Conservation (phyloP, 2,888 invertebrate species). For the Anoncus sp. region DNA sequence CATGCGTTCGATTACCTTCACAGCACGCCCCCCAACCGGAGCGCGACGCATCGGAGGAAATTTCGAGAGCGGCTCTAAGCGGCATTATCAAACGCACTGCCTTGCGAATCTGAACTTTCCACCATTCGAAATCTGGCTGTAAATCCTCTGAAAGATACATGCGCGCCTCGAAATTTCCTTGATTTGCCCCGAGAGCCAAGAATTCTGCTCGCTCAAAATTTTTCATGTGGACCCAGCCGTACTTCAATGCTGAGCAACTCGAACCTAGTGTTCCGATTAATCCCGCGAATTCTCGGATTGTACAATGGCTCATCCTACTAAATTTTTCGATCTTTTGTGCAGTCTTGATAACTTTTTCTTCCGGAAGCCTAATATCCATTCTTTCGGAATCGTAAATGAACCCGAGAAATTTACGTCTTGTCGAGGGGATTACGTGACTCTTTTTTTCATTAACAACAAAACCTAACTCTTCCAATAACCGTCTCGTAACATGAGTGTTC, state of each 20-base stretch:
- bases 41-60: constrained; percentile 48
- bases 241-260: constrained; percentile 47
- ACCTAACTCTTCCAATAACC: constrained; percentile 35
- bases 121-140: constrained; percentile 23
- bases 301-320: constrained; percentile 23
- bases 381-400: constrained; percentile 40
- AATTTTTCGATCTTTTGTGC: constrained; percentile 22
- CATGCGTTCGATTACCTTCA: constrained; percentile 28
- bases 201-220: constrained; percentile 41
- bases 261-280: constrained; percentile 46
- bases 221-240: constrained; percentile 50
- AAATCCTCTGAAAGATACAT: constrained; percentile 41
- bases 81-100: constrained; percentile 36
- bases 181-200: constrained; percentile 32
- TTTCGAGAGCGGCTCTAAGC: constrained; percentile 33
- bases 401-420: constrained; percentile 32
- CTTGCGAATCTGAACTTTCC: constrained; percentile 3
- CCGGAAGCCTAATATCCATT: constrained; percentile 39
- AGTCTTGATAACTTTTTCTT: constrained; percentile 27
- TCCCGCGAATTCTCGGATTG: constrained; percentile 37
- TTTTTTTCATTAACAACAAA: constrained; percentile 40
- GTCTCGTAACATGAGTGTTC: constrained; percentile 31
- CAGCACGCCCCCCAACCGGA: constrained; percentile 47
- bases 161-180: constrained; percentile 35
- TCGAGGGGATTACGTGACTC: constrained; percentile 19